A percentile compares a stretch with the other conserved stretches of the same genome.
These are phyloP conservation scores for Diadromus collaris DNA, from an alignment of 2,888 invertebrate species.

Conservation along the genomic window DNA sequence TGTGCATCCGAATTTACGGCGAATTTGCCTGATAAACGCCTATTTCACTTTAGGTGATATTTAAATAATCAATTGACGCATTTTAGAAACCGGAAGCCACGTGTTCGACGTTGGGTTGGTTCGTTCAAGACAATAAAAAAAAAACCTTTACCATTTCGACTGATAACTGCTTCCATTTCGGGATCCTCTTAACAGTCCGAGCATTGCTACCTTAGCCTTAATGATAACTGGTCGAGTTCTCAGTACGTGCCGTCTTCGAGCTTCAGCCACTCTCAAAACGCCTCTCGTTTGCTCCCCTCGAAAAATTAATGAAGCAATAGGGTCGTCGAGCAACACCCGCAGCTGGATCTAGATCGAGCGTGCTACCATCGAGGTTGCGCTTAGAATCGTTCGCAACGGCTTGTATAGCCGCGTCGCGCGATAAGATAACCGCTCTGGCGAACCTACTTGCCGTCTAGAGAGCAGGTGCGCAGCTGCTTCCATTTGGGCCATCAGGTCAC, in stretches of 20 bases:
- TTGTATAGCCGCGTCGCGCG: slow-evolving; percentile 19
- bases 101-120: too few species aligned
- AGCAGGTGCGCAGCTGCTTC: slow-evolving; percentile 33
- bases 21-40: too few species aligned
- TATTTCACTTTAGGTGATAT: too few species aligned
- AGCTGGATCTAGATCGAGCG: slow-evolving; percentile 42
- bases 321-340: neutral
- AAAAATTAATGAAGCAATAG: slow-evolving; percentile 48
- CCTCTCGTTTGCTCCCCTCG: slow-evolving; percentile 5
- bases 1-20: too few species aligned
- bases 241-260: slow-evolving; percentile 17
- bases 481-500: slow-evolving; percentile 42
- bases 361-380: slow-evolving; percentile 29
- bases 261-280: slow-evolving; percentile 28
- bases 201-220: neutral
- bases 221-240: neutral
- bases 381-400: slow-evolving; percentile 6
- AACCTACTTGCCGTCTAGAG: neutral
- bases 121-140: too few species aligned
- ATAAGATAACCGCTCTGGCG: slow-evolving; percentile 21
- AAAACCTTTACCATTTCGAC: too few species aligned
- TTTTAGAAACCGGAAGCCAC: too few species aligned
- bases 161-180: too few species aligned
- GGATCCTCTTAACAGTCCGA: too few species aligned
- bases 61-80: too few species aligned